These are phyloP conservation scores for Ligdia adustata DNA, from an alignment of 2,888 invertebrate genomes.

Conservation along the genomic window DNA sequence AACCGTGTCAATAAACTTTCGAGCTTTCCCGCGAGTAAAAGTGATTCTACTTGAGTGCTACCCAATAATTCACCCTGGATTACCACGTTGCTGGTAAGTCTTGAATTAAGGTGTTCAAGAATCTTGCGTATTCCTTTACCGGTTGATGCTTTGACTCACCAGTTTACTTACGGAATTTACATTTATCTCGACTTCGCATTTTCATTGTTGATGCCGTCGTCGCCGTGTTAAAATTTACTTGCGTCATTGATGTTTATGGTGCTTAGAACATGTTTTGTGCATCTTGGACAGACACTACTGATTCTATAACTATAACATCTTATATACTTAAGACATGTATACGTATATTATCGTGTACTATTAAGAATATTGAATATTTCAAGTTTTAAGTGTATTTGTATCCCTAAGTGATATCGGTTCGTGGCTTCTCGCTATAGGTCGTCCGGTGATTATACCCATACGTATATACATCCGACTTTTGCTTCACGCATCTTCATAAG, in stretches of 20 bases:
- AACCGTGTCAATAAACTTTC: slow-evolving; percentile 57
- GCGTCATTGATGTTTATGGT: slow-evolving; percentile 13
- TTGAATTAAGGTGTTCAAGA: slow-evolving; percentile 1
- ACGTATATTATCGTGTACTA: no score
- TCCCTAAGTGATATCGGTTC: no score
- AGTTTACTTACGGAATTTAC: slow-evolving; percentile 27
- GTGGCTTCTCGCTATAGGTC: no score
- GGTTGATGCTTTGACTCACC: slow-evolving; percentile 28
- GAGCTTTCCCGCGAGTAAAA: slow-evolving; percentile 48
- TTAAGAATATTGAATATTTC: no score
- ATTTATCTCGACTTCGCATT: slow-evolving; percentile 26
- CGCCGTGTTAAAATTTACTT: slow-evolving; percentile 22
- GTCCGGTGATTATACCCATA: no score
- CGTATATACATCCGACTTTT: no score
- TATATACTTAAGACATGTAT: no score
- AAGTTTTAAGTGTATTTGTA: no score
- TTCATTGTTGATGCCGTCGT: slow-evolving; percentile 26
- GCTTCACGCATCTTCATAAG: background rate
- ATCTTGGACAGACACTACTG: no score
- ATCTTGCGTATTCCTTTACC: slow-evolving; percentile 26
- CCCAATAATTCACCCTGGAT: slow-evolving; percentile 66
- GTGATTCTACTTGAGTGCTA: slow-evolving; percentile 44
- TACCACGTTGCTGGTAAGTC: slow-evolving; percentile 63
- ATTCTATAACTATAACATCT: no score
- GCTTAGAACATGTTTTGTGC: background rate